Evolutionary conservation across 2,888 invertebrate species (phyloP), one percentile per base, ranked within the genome.

Genomic region (Merodon equestris): DNA sequence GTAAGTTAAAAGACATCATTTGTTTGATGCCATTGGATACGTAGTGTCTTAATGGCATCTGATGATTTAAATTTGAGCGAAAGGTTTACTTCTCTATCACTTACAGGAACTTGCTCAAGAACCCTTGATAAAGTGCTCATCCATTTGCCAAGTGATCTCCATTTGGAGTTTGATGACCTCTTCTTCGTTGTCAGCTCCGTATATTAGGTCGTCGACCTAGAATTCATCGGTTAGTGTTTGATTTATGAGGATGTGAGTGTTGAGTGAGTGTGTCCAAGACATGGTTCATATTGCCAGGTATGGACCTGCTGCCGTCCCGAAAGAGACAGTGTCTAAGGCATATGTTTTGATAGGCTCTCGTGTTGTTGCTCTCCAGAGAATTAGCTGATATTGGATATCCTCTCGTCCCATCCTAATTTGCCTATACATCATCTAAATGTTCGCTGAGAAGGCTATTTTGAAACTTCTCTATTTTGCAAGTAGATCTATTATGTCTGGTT

Each of bases 121-220:
- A 51, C 19, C 19, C 14, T 51, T 48, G 48, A 3, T 40, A 50
- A 61, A 14, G 40, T 42, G 19, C 38, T 51, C 3, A 14, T 14
- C 42, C 51, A 51, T 36, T 53, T 63, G 13, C 63, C 19, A 1
- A 63, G 15, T 14, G 50, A 63, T 15, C 2, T 63, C 63, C 1
- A n/a, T n/a, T 34, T 51, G 51, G 4, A 63, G 1, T 10, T 14
- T 13, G 10, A 53, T 51, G 5, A 44, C 51, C 10, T 63, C 14
- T 15, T 53, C 34, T 36, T 36, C 36, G 13, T 17, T 38, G 34
- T 63, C 45, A 44, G 63, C 63, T 9, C 51, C 63, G 14, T 51
- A 51, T 10, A 15, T 44, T n/a, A 50, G 50, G n/a, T 51, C 50
- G 27, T 61, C 50, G 7, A 51, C 42, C 10, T 50, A 44, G 17